Evolutionary conservation across 2,888 invertebrate species (phyloP).

Genomic region (Germaria angustata): DNA sequence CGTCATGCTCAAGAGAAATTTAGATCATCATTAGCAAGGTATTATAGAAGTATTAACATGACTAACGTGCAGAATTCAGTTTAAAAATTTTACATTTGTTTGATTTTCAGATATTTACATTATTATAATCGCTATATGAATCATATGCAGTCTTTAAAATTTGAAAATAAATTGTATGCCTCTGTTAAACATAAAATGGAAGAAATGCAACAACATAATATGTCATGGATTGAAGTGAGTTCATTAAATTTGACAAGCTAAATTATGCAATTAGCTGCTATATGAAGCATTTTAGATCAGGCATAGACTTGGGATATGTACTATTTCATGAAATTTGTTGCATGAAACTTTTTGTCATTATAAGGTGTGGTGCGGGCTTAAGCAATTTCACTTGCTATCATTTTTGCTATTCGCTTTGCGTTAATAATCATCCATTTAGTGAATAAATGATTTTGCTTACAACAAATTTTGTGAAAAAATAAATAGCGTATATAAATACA

Average conservation of each 20-base stretch:
- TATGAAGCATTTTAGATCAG: too few species aligned
- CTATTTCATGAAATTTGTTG: not conserved
- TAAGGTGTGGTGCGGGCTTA: too few species aligned
- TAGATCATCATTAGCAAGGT: slow-evolving; percentile 95
- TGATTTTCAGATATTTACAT: slow-evolving; percentile 89
- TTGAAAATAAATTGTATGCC: slow-evolving; percentile 97
- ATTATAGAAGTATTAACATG: slow-evolving; percentile 77
- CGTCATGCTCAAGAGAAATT: slow-evolving; percentile 97
- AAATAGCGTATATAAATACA: too few species aligned
- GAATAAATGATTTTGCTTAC: too few species aligned
- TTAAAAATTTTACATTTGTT: not conserved
- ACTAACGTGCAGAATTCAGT: not conserved
- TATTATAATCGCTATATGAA: slow-evolving; percentile 99
- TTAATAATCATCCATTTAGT: too few species aligned
- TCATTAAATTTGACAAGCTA: too few species aligned
- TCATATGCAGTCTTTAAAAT: slow-evolving; percentile 98
- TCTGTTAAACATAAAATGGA: slow-evolving; percentile 99
- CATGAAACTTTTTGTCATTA: too few species aligned
- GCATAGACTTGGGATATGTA: not conserved
- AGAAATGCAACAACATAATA: slow-evolving; percentile 99
- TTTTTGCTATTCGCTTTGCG: too few species aligned
- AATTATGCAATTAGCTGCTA: too few species aligned
- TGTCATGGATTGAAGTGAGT: slow-evolving; percentile 98
- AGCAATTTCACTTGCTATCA: too few species aligned
- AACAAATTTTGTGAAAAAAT: too few species aligned